Percentiles rank a stretch among this genome's conserved stretches.
Conservation (phyloP, 2,888 invertebrate species). For the Philonicus albiceps region DNA sequence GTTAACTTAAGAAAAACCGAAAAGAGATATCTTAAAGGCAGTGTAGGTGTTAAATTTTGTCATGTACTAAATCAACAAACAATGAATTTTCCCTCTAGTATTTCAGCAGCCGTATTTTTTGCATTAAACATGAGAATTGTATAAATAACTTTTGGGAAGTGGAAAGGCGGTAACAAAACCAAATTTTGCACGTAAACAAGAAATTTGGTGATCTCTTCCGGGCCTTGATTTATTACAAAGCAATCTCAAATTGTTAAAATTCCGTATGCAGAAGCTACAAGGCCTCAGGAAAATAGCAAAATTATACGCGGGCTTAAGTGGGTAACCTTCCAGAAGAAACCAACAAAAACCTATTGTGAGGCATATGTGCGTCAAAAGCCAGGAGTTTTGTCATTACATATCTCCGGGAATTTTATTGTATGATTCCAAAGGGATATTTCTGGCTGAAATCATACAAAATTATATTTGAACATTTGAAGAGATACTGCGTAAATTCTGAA, state of each 20-base stretch:
- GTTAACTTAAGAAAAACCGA: neutral
- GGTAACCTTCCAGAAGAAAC: neutral
- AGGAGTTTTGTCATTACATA: neutral
- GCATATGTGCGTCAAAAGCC: neutral
- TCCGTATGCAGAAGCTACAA: neutral
- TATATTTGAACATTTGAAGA: neutral
- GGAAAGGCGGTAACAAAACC: neutral
- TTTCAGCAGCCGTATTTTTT: neutral
- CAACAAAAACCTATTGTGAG: neutral
- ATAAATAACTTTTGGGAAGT: neutral
- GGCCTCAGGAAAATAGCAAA: neutral
- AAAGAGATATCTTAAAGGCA: neutral
- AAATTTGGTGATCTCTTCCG: neutral
- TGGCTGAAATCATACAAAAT: neutral
- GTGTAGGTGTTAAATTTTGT: neutral
- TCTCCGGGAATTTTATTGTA: neutral
- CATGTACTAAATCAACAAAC: neutral
- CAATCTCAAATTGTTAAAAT: neutral
- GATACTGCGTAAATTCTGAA: neutral
- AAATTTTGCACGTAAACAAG: neutral
- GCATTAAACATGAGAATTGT: neutral
- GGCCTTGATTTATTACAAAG: neutral
- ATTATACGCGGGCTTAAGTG: neutral
- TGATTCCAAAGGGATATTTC: neutral
- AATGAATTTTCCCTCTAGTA: neutral